These are phyloP conservation scores for Cheilinus undulatus DNA, from an alignment of 2,113 vertebrate species.

Conservation along the genomic window DNA sequence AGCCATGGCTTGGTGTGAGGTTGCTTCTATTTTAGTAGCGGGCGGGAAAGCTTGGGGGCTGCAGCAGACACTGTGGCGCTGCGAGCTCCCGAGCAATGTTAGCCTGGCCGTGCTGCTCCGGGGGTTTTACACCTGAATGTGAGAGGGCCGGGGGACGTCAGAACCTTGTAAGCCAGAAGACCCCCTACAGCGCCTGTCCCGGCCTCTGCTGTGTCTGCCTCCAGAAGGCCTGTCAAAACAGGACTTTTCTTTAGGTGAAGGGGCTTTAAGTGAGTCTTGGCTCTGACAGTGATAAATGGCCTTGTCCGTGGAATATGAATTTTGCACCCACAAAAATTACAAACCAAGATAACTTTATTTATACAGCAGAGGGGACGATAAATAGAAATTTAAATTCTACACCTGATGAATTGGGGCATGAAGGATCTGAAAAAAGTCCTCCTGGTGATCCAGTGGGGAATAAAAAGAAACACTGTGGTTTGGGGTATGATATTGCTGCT, in stretches of 20 bases:
- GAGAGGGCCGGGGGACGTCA: slow-evolving; percentile 71
- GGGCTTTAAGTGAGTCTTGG: slow-evolving; percentile 86
- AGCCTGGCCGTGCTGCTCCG: slow-evolving; percentile 53
- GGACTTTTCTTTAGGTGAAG: slow-evolving; percentile 68
- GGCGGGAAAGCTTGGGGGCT: slow-evolving; percentile 51
- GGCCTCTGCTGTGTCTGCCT: slow-evolving; percentile 74
- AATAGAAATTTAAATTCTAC: slow-evolving; percentile 61
- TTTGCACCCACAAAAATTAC: slow-evolving; percentile 84
- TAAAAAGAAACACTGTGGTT: slow-evolving; percentile 65
- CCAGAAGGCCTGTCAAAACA: slow-evolving; percentile 92
- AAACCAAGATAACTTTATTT: slow-evolving; percentile 85
- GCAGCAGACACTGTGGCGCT: slow-evolving; percentile 79
- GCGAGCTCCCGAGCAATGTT: slow-evolving; percentile 54
- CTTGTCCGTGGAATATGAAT: slow-evolving; percentile 88
- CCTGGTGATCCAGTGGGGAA: slow-evolving; percentile 35
- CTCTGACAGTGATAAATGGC: slow-evolving; percentile 93
- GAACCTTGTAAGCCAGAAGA: slow-evolving; percentile 66
- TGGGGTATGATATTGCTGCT: slow-evolving; percentile 45
- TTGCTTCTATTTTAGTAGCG: slow-evolving; percentile 71
- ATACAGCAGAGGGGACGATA: slow-evolving; percentile 43
- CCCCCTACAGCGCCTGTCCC: slow-evolving; percentile 73
- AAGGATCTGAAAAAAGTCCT: slow-evolving; percentile 30
- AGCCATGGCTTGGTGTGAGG: slow-evolving; percentile 70
- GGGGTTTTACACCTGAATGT: slow-evolving; percentile 78
- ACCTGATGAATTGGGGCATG: slow-evolving; percentile 54